Base-by-base conservation (phyloP, 2,113 vertebrate species). In the Nipponia nippon region DNA sequence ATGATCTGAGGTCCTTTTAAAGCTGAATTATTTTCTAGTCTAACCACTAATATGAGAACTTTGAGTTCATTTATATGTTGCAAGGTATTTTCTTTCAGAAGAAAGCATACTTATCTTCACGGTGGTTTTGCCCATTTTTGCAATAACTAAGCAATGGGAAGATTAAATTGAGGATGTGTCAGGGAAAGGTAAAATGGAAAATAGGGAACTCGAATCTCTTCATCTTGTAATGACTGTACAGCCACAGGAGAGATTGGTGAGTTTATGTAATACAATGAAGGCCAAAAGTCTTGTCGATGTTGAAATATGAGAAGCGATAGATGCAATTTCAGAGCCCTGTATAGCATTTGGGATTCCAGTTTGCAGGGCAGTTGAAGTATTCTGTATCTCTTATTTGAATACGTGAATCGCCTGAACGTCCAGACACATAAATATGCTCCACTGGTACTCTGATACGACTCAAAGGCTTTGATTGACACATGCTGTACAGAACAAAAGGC, bases 101-200 rank as follows among this genome's bases (percentile, higher is more conserved):
- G 34, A 78, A 87, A 55, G 10, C 18, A 21, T 36, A 36, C 19
- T 73, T 69, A 61, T 65, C 44, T 79, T 85, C 56, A 63, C 42
- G 40, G 65, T 26, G 19, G 42, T 59, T 91, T 84, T 89, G 22
- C 32, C 32, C 47, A 55, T 58, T 85, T 93, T 84, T 88, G 75
- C 66, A 76, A 44, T 52, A 90, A 61, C 38, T 87, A 88, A 79
- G 70, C 65, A 79, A 72, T 12, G 16, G 61, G 58, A 95, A 93
- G 75, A 95, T 90, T 96, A 79, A 95, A 77, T 42, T 44, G 23
- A 13, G 71, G 30, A 86, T 66, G 52, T 72, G 71, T 66, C 62
- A 87, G 38, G 16, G 23, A 87, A 93, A 96, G 65, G 69, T 65
- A 44, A 91, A 93, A 91, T 30, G 34, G 79, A 94, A 96, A 96